Base-by-base conservation (phyloP, 2,113 vertebrate genomes). In the Maccullochella peelii region DNA sequence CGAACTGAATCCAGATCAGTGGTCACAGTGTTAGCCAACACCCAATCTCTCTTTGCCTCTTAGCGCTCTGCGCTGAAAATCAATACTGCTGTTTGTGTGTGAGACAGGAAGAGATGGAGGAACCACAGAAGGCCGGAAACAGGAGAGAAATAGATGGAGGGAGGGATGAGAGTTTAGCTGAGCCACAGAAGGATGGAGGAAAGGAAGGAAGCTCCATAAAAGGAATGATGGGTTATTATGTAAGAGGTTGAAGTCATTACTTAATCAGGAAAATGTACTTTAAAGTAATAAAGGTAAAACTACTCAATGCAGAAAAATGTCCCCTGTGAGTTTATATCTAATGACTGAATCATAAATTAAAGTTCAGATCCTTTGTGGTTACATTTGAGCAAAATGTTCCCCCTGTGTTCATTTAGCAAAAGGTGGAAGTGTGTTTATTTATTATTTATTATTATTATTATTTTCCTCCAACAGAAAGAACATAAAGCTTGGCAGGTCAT, bases 61-160 rank as follows among this genome's bases (percentile, higher is more conserved):
- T 16, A 78, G 77, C 71, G 3, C 83, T 77, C 63, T 72, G 68
- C 62, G 40, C 44, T 49, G 79, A 73, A 84, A 86, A 92, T 89
- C 87, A 23, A 89, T 89, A 75, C 27, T 47, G 50, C 80, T 50
- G 52, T 27, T 3, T 33, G 33, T 33, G 33, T 33, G n/a, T 50
- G 66, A 36, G 71, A 54, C 71, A 4, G 79, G 75, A 86, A 65
- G 82, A 73, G 72, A 54, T 5, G 21, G 25, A 73, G 42, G 54
- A 70, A 49, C 38, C 18, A 27, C 73, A 77, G 25, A 40, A 1
- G 38, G 20, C 6, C 8, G 36, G 62, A 70, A 27, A 23, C 5
- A 55, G 52, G 2, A 5, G 54, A 42, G n/a, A 36, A 9, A 33
- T 33, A 33, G 33, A 33, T 33, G 33, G 33, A 33, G 57, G 12